These are phyloP conservation scores for Trachymyrmex cornetzi DNA, from an alignment of 1,140 invertebrate species.

Conservation along the genomic window DNA sequence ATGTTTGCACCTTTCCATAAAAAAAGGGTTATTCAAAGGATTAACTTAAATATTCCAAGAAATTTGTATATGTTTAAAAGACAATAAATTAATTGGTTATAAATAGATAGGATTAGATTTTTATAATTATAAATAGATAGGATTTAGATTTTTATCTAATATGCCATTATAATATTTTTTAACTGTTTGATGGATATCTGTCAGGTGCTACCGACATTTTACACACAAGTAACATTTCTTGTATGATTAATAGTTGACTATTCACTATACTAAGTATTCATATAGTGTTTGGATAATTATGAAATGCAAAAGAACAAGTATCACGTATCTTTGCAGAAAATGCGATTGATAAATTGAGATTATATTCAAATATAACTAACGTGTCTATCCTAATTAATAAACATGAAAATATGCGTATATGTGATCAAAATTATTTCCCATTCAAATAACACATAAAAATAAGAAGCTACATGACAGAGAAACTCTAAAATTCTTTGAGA, in stretches of 20 bases:
- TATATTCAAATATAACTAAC: conserved; percentile 4
- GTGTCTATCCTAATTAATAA: not conserved
- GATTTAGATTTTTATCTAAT: not conserved
- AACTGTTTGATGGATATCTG: not conserved
- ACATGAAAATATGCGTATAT: not conserved
- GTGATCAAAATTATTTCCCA: not conserved
- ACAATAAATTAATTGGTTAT: not conserved
- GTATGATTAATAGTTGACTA: conserved; percentile 22
- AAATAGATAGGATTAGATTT: not conserved
- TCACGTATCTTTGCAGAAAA: not conserved
- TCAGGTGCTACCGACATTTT: conserved; percentile 9
- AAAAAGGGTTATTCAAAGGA: not conserved
- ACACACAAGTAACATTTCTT: not conserved
- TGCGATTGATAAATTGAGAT: not conserved
- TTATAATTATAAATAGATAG: conserved; percentile 3
- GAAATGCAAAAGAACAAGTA: conserved; percentile 13
- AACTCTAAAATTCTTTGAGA: not conserved
- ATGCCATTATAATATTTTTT: not conserved
- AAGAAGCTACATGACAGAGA: not conserved
- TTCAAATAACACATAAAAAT: not conserved
- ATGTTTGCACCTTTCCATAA: not conserved
- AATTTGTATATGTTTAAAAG: not conserved
- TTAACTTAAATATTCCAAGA: not conserved
- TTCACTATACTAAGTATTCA: conserved; percentile 25
- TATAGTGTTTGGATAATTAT: conserved; percentile 9